Evolutionary conservation across 2,113 vertebrate species (phyloP).

Genomic region (Mola mola): DNA sequence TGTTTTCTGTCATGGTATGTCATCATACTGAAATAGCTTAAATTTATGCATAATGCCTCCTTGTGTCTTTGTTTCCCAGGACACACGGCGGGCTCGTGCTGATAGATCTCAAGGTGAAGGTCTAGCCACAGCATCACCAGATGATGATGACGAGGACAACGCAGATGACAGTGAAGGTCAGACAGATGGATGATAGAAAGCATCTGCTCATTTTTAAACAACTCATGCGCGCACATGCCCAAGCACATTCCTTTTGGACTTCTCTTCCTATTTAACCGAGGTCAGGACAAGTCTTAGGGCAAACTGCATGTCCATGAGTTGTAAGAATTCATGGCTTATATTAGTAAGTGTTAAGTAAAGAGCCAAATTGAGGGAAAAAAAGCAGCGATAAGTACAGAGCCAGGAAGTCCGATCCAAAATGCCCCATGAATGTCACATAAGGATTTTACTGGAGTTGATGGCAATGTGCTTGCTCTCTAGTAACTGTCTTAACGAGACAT

Average conservation of each 20-base stretch:
- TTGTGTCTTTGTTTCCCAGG: slow-evolving; percentile 59
- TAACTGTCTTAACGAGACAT: slow-evolving; percentile 57
- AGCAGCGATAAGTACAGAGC: not conserved
- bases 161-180: slow-evolving; percentile 97
- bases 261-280: slow-evolving; percentile 20
- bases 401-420: not conserved
- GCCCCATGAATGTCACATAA: slow-evolving; percentile 25
- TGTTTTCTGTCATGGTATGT: not conserved
- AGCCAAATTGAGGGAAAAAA: not conserved
- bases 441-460: slow-evolving; percentile 44
- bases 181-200: slow-evolving; percentile 38
- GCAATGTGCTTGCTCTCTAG: slow-evolving; percentile 15
- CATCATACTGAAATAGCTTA: not conserved
- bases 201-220: not conserved
- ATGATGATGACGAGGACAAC: slow-evolving; percentile 96
- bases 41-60: not conserved
- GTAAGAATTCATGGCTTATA: slow-evolving; percentile 3
- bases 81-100: slow-evolving; percentile 87
- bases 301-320: not conserved
- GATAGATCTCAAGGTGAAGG: slow-evolving; percentile 95
- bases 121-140: slow-evolving; percentile 90
- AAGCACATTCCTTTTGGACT: slow-evolving; percentile 5
- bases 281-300: not conserved
- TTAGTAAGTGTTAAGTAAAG: slow-evolving; percentile 1
- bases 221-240: not conserved